Percentiles rank a stretch among this genome's conserved stretches.
phyloP scores from a whole-genome alignment of 2,888 invertebrate genomes.

The Scaptomyza reducta region DNA sequence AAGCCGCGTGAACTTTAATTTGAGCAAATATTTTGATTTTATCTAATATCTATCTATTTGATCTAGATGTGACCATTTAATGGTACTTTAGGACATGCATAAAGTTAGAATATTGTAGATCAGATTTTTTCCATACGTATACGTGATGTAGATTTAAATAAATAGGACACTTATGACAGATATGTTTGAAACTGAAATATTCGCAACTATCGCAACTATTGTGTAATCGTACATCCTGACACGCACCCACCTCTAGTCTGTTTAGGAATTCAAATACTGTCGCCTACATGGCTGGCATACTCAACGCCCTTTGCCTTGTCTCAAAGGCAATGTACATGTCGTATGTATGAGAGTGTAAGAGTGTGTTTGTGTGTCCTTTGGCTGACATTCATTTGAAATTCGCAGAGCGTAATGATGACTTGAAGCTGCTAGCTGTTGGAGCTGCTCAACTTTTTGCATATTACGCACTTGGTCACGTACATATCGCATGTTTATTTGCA shows the following conservation, averaged over 20 bases:
- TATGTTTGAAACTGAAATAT: no score
- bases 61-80: no score
- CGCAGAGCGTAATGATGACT: constrained; percentile 69
- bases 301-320: constrained; percentile 53
- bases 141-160: no score
- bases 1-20: no score
- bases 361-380: constrained; percentile 61
- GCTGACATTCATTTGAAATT: constrained; percentile 77
- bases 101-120: no score
- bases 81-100: no score
- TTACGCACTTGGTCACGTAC: constrained; percentile 79
- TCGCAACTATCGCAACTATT: no score
- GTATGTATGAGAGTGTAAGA: constrained; percentile 9
- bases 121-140: no score
- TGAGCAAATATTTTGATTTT: no score
- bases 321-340: constrained; percentile 42
- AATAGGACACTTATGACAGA: no score
- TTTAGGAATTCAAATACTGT: constrained; percentile 73
- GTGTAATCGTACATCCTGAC: not conserved
- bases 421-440: constrained; percentile 32
- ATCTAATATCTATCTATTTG: no score
- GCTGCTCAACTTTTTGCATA: constrained; percentile 68
- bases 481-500: constrained; percentile 72
- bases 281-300: constrained; percentile 55
- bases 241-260: constrained; percentile 42